Evolutionary conservation across 2,113 vertebrate species (phyloP).

Genomic region (Hylia prasina): DNA sequence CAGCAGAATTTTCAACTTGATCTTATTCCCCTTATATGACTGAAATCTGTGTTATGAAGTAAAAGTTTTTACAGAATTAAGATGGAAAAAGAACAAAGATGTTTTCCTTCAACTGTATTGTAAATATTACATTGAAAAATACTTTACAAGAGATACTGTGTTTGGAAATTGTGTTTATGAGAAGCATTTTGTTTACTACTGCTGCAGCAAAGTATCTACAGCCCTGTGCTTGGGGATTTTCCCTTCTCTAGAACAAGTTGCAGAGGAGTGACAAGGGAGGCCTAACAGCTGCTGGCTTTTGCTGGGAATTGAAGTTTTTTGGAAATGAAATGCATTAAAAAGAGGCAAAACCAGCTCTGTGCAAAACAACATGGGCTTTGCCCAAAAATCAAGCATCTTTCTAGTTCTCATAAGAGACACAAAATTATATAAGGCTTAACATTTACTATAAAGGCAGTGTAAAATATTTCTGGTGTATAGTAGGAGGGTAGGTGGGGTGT

Average conservation of each 20-base stretch:
- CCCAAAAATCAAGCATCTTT: not conserved
- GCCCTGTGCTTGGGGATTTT: not conserved
- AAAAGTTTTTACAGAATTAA: not conserved
- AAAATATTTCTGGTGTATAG: not conserved
- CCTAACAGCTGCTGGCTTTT: not conserved
- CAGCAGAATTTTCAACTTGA: not conserved
- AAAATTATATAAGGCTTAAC: not conserved
- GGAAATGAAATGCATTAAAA: not conserved
- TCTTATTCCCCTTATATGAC: not conserved
- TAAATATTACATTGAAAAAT: not conserved
- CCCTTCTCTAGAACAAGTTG: not conserved
- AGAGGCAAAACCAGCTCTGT: not conserved
- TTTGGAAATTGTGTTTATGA: not conserved
- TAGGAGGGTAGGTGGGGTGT: not conserved
- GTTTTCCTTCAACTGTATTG: not conserved
- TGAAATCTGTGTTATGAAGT: not conserved
- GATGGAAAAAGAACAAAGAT: not conserved
- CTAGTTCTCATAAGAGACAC: not conserved
- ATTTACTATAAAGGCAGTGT: not conserved
- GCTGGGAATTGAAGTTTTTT: not conserved
- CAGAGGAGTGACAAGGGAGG: not conserved
- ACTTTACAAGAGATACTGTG: not conserved
- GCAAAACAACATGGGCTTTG: not conserved
- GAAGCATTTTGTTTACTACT: not conserved
- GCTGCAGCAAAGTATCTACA: not conserved